phyloP scores from a whole-genome alignment of 2,113 vertebrate species.

The Pedetes capensis region DNA sequence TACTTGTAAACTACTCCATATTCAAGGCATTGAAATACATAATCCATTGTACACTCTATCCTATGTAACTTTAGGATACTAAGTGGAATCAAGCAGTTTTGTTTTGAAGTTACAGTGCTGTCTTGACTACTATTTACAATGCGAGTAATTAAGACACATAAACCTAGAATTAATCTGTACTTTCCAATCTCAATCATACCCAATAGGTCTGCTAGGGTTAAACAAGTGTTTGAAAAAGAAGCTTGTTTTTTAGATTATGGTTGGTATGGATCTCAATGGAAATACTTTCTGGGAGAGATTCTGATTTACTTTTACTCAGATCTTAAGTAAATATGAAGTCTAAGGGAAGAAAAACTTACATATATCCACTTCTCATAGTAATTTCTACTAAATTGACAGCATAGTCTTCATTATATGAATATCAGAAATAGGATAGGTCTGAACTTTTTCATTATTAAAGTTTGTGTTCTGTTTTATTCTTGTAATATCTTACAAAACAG shows the following conservation, averaged over 20 bases:
- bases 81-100: background rate
- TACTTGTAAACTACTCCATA: background rate
- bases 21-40: background rate
- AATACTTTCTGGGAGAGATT: background rate
- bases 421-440: background rate
- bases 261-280: background rate
- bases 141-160: background rate
- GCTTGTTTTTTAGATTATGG: background rate
- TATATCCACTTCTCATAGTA: background rate
- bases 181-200: background rate
- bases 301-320: background rate
- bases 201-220: background rate
- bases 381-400: background rate
- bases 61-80: background rate
- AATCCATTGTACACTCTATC: background rate
- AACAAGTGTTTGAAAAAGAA: background rate
- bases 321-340: background rate
- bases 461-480: slow-evolving; percentile 17
- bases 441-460: background rate
- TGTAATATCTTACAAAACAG: slow-evolving; percentile 52
- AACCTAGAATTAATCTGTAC: background rate
- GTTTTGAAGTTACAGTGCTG: background rate
- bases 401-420: slow-evolving; percentile 23
- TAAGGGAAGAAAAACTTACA: background rate
- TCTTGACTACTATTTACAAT: background rate